Percentiles rank a stretch among this genome's conserved stretches.
Evolutionary conservation across 1,140 invertebrate species (phyloP).

Genomic region (Atta texana): DNA sequence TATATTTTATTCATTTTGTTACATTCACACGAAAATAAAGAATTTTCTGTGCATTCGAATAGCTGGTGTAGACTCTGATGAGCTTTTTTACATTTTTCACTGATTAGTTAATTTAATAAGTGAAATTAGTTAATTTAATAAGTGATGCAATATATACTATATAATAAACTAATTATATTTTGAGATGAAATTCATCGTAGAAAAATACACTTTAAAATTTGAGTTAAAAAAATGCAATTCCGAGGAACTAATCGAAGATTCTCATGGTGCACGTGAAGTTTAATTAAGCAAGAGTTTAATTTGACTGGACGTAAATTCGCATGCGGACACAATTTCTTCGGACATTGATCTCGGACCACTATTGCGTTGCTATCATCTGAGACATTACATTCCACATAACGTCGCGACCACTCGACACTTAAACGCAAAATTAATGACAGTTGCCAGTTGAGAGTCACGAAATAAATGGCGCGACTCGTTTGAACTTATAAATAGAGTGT

Average conservation of each 20-base stretch:
- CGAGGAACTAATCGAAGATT: not conserved
- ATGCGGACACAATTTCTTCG: conserved; percentile 36
- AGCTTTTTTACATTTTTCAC: too few species aligned
- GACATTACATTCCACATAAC: conserved; percentile 6
- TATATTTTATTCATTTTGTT: too few species aligned
- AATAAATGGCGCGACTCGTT: conserved; percentile 26
- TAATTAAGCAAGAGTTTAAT: conserved; percentile 72
- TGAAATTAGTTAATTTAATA: not conserved
- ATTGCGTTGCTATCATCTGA: conserved; percentile 26
- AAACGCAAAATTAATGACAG: not conserved
- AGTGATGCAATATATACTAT: too few species aligned
- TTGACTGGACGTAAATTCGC: conserved; percentile 56
- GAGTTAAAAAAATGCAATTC: conserved; percentile 27
- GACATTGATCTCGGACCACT: conserved; percentile 19
- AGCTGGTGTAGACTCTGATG: too few species aligned
- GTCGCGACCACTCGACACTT: not conserved
- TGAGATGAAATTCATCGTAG: not conserved
- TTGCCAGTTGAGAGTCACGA: not conserved
- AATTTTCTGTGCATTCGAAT: too few species aligned
- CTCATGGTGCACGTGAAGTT: conserved; percentile 37
- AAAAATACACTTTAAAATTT: not conserved
- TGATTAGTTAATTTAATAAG: not conserved
- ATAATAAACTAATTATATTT: not conserved
- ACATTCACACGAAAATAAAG: too few species aligned
- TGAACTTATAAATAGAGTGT: not conserved